Evolutionary conservation across 2,113 vertebrate genomes (phyloP).

Genomic region (Podarcis cretensis): DNA sequence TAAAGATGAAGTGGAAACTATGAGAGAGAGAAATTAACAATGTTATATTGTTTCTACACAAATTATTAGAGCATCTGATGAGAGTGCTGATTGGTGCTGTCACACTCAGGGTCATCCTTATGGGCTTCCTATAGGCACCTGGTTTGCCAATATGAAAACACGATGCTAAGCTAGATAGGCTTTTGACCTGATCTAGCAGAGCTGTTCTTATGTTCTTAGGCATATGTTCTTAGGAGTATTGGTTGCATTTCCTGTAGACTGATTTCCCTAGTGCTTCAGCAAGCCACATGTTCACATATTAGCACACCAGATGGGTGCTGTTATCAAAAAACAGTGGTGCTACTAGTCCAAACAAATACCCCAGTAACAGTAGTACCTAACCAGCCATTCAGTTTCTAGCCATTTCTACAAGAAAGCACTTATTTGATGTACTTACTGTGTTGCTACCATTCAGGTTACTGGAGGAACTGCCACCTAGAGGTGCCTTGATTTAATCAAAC

Average conservation of each 20-base stretch:
- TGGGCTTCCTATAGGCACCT: too few species aligned
- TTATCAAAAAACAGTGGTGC: not conserved
- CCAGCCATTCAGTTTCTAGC: not conserved
- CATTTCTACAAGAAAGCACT: not conserved
- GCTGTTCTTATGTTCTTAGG: too few species aligned
- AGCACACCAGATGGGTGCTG: not conserved
- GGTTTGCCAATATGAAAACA: too few species aligned
- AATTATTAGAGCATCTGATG: not conserved
- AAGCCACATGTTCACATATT: not conserved
- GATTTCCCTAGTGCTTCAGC: not conserved
- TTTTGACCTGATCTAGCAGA: too few species aligned
- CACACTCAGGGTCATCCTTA: too few species aligned
- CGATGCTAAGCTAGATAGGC: conserved; percentile 11
- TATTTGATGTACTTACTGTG: not conserved
- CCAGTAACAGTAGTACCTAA: not conserved
- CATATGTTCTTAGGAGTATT: not conserved
- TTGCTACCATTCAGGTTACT: not conserved
- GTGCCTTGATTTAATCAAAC: not conserved
- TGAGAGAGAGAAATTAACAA: not conserved
- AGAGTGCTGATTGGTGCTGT: too few species aligned
- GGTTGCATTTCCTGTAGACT: not conserved
- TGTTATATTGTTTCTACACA: not conserved
- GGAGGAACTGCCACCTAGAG: not conserved
- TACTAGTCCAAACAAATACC: not conserved
- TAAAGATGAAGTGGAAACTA: conserved; percentile 1